Conservation (phyloP, 1,140 invertebrate genomes). For the Cheumatopsyche charites region DNA sequence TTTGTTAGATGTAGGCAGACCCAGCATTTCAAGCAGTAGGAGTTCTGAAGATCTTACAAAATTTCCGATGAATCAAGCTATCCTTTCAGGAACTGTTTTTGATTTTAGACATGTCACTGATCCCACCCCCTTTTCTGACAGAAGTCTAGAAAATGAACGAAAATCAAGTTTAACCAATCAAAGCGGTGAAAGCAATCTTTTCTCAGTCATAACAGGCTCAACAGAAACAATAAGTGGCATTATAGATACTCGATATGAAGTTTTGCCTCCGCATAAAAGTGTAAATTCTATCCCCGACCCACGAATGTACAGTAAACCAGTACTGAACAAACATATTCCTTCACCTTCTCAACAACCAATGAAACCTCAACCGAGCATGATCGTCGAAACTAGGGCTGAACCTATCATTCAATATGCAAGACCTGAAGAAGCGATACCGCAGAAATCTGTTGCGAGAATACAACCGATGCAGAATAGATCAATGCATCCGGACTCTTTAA, state of each 20-base stretch:
- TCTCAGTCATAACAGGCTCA: constrained; percentile 63
- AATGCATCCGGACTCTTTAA: not conserved
- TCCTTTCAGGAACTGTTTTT: constrained; percentile 46
- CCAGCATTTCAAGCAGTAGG: constrained; percentile 43
- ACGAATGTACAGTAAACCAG: constrained; percentile 45
- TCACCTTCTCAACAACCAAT: not conserved
- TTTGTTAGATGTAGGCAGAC: constrained; percentile 37
- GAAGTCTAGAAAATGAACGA: constrained; percentile 8
- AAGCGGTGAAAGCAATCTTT: constrained; percentile 48
- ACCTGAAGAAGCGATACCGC: constrained; percentile 15
- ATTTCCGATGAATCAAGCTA: constrained; percentile 38
- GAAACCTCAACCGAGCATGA: not conserved
- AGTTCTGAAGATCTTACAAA: constrained; percentile 47
- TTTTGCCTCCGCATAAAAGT: constrained; percentile 43
- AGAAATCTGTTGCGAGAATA: constrained; percentile 29
- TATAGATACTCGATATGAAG: constrained; percentile 65
- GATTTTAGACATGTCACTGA: constrained; percentile 44
- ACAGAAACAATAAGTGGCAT: constrained; percentile 71
- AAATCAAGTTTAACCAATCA: constrained; percentile 40
- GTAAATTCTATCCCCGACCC: constrained; percentile 42
- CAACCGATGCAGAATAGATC: constrained; percentile 29
- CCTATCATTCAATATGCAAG: not conserved
- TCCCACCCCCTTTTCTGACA: constrained; percentile 23
- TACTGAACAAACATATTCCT: not conserved
- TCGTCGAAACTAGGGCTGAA: not conserved